Percentiles rank a stretch among this genome's conserved stretches.
These are phyloP conservation scores for Rhagologus leucostigma DNA, from an alignment of 2,113 vertebrate genomes.

Conservation along the genomic window DNA sequence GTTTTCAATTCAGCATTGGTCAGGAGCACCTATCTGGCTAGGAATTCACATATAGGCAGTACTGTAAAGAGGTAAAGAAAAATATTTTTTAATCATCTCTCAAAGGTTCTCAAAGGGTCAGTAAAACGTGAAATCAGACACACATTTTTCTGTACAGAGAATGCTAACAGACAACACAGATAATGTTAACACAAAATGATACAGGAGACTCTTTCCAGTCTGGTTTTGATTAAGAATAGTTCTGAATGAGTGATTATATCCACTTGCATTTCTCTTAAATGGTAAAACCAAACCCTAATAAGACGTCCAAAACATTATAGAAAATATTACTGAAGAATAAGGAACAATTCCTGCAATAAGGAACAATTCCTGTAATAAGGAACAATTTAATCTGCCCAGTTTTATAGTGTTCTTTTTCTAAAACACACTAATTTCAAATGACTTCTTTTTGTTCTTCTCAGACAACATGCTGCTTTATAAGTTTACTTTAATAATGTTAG, in stretches of 20 bases:
- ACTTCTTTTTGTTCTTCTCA: neutral
- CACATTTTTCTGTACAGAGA: neutral
- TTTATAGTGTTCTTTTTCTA: neutral
- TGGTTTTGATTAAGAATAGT: neutral
- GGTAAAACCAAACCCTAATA: neutral
- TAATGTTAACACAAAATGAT: neutral
- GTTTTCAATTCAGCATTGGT: neutral
- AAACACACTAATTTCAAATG: neutral
- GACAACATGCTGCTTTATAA: neutral
- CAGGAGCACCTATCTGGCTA: neutral
- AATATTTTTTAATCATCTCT: neutral
- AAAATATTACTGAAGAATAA: neutral
- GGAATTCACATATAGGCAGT: neutral
- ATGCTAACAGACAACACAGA: neutral
- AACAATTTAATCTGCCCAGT: neutral
- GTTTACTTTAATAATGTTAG: neutral
- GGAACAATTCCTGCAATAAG: neutral
- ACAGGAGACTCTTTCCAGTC: neutral
- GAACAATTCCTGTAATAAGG: neutral
- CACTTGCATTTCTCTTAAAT: neutral
- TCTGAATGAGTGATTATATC: neutral
- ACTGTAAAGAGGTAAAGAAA: neutral
- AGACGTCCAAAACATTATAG: neutral
- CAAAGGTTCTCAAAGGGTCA: neutral
- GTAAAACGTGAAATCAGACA: neutral